These are phyloP conservation scores for Beris chalybata DNA, from an alignment of 2,888 invertebrate species.

Conservation along the genomic window DNA sequence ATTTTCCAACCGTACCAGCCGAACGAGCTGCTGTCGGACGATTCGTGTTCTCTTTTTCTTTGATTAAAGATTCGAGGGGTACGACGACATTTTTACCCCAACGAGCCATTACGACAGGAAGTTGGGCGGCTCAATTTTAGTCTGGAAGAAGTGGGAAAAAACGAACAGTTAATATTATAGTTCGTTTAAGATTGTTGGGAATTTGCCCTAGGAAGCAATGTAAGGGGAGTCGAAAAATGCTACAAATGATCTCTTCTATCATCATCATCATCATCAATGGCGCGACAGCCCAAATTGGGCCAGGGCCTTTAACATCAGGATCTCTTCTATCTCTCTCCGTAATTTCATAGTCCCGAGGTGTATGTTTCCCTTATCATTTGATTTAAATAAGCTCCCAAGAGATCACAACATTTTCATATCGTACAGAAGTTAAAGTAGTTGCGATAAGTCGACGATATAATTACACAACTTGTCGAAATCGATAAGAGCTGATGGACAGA, in stretches of 20 bases:
- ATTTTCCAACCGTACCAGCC: conserved; percentile 89
- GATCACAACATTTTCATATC: no score
- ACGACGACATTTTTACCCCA: conserved; percentile 67
- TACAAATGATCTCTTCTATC: not conserved
- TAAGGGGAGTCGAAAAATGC: not conserved
- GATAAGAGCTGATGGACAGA: no score
- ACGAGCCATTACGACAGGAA: conserved; percentile 59
- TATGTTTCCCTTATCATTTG: no score
- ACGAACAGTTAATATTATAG: not conserved
- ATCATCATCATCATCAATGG: no score
- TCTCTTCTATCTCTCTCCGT: not conserved
- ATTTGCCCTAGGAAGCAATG: conserved; percentile 12
- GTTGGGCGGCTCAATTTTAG: not conserved
- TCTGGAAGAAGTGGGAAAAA: no score
- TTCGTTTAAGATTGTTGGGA: conserved; percentile 5
- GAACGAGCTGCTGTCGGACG: conserved; percentile 86
- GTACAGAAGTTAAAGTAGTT: no score
- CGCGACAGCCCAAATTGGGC: no score
- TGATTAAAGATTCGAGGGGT: conserved; percentile 66
- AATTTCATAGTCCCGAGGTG: no score
- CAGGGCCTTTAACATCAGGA: no score
- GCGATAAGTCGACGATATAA: no score
- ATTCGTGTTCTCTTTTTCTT: conserved; percentile 76
- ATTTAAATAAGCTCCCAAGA: no score
- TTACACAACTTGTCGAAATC: no score